Evolutionary conservation across 2,888 invertebrate genomes (phyloP), one percentile per base, ranked within the genome.

Genomic region (Zonitis immaculata): DNA sequence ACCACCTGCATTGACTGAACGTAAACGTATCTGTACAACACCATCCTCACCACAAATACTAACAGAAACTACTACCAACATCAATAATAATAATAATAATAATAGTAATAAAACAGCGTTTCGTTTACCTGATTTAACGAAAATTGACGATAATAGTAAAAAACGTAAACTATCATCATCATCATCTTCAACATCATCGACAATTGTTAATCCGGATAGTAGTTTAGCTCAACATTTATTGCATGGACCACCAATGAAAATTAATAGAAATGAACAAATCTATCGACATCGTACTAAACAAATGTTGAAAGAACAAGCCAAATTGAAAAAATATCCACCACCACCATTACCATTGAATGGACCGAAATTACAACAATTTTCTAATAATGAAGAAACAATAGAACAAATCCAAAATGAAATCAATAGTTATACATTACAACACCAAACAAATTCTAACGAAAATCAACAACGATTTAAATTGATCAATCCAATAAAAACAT

Each of bases 1-100:
- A 43, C 67, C 73, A 52, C 78, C 80, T 26, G 64, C 74, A 22
- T 76, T 77, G 58, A 82, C 80, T 44, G 77, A 74, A 58, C 65
- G 75, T 42, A 77, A 76, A 68, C 65, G 73, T 39, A 9, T 39
- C 6, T 39, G 39, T 18, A 9, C 39, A 18, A n/a, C 39, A 18
- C 39, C 39, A 35, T 47, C 39, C 6, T 7, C 32, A 11, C 16
- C 42, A 11, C 43, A 32, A 46, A 18, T 49, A n/a, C 22, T 52
- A 27, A 30, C 56, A 11, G 52, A 52, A 42, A 51, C 44, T 2
- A 47, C 39, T 4, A 32, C 16, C 2, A 39, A 11, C 11, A 39
- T 9, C 9, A 39, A 39, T 39, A 39, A 39, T 39, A 39, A 18
- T 18, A 18, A 39, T 7, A 32, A 16, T 8, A 32, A 32, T 35